These are phyloP conservation scores for Troilus luridus DNA, from an alignment of 2,888 invertebrate genomes.

Conservation along the genomic window DNA sequence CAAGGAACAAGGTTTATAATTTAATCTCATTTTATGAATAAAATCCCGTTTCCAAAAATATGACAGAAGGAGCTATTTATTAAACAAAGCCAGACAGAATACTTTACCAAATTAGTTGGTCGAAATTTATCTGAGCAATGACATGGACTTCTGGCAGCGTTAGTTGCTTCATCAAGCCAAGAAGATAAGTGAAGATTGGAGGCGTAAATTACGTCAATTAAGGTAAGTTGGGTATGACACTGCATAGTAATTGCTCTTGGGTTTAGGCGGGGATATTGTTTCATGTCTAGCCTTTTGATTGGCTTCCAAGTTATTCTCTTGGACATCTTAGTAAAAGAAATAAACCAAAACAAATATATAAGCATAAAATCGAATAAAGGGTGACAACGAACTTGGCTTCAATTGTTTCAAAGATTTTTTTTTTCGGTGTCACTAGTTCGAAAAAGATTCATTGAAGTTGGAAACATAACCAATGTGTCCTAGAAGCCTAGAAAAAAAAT, in stretches of 20 bases:
- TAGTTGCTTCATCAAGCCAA: conserved; percentile 6
- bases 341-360: background rate
- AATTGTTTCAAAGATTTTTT: no score
- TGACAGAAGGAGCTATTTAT: background rate
- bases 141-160: conserved; percentile 14
- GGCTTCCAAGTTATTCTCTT: background rate
- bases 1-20: background rate
- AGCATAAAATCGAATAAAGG: no score
- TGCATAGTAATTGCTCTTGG: background rate
- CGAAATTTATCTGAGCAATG: conserved; percentile 1
- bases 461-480: no score
- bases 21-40: background rate
- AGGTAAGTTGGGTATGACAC: conserved; percentile 3
- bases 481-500: no score
- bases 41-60: background rate
- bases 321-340: background rate
- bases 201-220: conserved; percentile 22
- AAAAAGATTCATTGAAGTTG: no score
- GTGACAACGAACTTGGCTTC: no score
- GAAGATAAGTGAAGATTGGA: background rate
- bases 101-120: background rate
- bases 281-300: background rate
- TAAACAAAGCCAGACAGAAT: background rate
- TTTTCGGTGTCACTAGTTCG: no score
- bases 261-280: background rate